Evolutionary conservation across 2,113 vertebrate genomes (phyloP).

Genomic region (Apeltes quadracus): DNA sequence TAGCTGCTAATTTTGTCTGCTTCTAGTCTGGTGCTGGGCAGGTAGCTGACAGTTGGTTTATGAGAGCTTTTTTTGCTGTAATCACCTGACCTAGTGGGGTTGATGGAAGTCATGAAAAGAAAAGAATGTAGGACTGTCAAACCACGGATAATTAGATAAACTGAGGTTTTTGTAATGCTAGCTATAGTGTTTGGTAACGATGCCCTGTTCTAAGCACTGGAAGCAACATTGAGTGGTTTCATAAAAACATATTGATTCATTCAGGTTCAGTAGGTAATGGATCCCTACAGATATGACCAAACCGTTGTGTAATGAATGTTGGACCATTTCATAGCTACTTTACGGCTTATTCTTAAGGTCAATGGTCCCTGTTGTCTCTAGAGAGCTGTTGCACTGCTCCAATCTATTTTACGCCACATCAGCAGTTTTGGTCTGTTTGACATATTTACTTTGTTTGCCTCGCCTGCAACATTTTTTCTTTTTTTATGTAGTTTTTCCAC

Average conservation of each 20-base stretch:
- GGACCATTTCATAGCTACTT: background rate
- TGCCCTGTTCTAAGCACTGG: background rate
- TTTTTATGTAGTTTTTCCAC: conserved; percentile 31
- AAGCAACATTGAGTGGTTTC: background rate
- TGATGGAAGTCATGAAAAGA: background rate
- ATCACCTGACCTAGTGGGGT: background rate
- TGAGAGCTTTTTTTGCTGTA: background rate
- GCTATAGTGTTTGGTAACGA: background rate
- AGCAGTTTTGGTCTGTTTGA: conserved; percentile 25
- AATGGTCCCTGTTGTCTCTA: background rate
- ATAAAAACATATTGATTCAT: background rate
- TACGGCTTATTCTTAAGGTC: background rate
- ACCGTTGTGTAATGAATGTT: background rate
- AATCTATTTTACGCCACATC: conserved; percentile 34
- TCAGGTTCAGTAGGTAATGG: background rate
- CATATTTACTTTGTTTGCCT: conserved; percentile 40
- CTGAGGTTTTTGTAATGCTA: background rate
- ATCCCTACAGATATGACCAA: background rate
- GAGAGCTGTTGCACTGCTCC: conserved; percentile 35
- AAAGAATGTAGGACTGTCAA: background rate
- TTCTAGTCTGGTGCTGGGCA: background rate
- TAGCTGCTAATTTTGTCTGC: background rate
- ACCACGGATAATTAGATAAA: background rate
- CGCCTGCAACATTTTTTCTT: conserved; percentile 35
- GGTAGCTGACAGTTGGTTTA: background rate